A percentile compares a stretch with the other conserved stretches of the same genome.
Conservation (phyloP, 2,888 invertebrate genomes). For the Taenaris catops region DNA sequence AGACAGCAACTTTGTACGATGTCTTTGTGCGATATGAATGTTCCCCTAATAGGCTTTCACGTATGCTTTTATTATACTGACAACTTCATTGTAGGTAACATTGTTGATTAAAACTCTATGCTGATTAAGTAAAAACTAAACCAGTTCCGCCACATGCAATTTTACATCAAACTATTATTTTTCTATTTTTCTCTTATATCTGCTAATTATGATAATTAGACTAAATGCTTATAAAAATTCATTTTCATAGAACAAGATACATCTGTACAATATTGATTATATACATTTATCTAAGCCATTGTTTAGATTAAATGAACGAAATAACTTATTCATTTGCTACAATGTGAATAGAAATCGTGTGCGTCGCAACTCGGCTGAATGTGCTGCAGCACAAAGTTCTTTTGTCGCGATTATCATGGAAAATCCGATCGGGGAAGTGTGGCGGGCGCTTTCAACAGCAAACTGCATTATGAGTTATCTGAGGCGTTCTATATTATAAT, state of each 20-base stretch:
- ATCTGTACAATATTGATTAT: no score
- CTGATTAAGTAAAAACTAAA: no score
- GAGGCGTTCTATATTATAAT: conserved; percentile 53
- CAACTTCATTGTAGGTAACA: no score
- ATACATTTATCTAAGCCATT: no score
- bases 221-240: no score
- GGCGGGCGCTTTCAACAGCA: conserved; percentile 68
- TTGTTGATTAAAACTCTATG: no score
- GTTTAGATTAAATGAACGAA: conserved; percentile 30
- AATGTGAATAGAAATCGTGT: conserved; percentile 52
- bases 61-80: conserved; percentile 4
- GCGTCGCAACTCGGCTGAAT: conserved; percentile 55
- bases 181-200: no score
- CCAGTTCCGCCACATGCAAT: no score
- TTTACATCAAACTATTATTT: no score
- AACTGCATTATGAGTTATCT: conserved; percentile 77
- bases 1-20: conserved; percentile 42
- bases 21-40: conserved; percentile 34
- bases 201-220: no score
- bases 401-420: conserved; percentile 77
- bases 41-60: conserved; percentile 5
- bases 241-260: no score
- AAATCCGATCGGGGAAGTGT: conserved; percentile 76
- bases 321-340: conserved; percentile 41
- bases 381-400: conserved; percentile 62